phyloP scores from a whole-genome alignment of 2,888 invertebrate genomes.

The Amiota minor region DNA sequence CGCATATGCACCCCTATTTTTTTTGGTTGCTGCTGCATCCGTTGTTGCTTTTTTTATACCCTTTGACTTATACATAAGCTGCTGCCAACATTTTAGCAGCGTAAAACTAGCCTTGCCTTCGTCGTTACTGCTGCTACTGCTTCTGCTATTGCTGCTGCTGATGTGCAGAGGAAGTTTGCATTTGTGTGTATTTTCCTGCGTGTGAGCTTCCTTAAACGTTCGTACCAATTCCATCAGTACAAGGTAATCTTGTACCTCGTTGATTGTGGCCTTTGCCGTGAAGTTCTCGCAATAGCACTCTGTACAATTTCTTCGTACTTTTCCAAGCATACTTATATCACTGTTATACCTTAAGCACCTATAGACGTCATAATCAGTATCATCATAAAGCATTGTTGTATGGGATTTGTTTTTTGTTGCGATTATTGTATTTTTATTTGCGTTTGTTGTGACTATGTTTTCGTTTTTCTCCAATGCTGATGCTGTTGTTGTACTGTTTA shows the following conservation, averaged over 20 bases:
- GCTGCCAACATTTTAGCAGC: conserved; percentile 62
- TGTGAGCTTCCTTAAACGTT: conserved; percentile 5
- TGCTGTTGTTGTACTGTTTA: conserved; percentile 40
- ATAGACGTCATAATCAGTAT: conserved; percentile 57
- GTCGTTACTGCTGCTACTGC: neutral
- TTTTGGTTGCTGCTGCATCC: conserved; percentile 17
- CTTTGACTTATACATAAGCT: conserved; percentile 47
- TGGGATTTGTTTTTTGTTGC: conserved; percentile 53
- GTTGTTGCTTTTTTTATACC: conserved; percentile 33
- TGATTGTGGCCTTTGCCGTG: neutral
- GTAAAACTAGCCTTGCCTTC: conserved; percentile 46
- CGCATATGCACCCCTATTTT: neutral
- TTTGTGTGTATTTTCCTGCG: conserved; percentile 10
- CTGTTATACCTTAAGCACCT: conserved; percentile 70
- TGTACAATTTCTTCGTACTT: conserved; percentile 25
- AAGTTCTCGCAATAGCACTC: neutral
- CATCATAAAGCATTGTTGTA: conserved; percentile 47
- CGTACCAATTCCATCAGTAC: neutral
- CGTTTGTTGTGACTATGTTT: conserved; percentile 45
- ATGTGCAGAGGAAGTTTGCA: conserved; percentile 48
- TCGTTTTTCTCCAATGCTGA: conserved; percentile 37
- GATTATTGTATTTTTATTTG: conserved; percentile 36
- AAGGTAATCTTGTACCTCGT: conserved; percentile 7
- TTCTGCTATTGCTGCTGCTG: conserved; percentile 1
- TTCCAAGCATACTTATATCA: conserved; percentile 62